Conservation (phyloP, 2,888 invertebrate species). For the Andrena minutula region DNA sequence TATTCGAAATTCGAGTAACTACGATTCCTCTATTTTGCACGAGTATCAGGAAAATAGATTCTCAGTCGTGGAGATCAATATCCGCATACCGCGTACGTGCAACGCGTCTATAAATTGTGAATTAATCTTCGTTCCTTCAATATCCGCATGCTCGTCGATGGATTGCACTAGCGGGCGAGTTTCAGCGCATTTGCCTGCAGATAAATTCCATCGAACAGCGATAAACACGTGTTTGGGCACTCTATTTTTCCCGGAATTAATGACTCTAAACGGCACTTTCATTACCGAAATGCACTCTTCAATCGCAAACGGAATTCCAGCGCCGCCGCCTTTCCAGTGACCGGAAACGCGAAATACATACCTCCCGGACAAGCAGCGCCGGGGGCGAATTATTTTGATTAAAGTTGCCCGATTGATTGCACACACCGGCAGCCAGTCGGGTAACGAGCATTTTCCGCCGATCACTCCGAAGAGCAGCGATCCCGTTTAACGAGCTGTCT, state of each 20-base stretch:
- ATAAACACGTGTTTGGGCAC: neutral
- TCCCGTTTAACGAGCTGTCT: slow-evolving; percentile 16
- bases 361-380: neutral
- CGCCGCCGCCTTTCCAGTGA: slow-evolving; percentile 1
- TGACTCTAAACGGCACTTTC: slow-evolving; percentile 10
- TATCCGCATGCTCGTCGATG: slow-evolving; percentile 2
- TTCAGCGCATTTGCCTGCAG: slow-evolving; percentile 3
- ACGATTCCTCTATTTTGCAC: too few species aligned
- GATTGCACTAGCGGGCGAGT: neutral
- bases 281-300: slow-evolving; percentile 18
- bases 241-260: slow-evolving; percentile 24
- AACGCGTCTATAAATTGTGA: neutral
- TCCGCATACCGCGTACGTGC: too few species aligned
- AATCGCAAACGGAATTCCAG: slow-evolving; percentile 9
- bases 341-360: slow-evolving; percentile 5
- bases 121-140: slow-evolving; percentile 9
- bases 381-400: slow-evolving; percentile 37
- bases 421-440: neutral
- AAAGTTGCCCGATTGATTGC: slow-evolving; percentile 17
- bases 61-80: too few species aligned
- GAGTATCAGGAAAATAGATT: too few species aligned
- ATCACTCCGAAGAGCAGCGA: neutral
- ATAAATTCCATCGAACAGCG: slow-evolving; percentile 22
- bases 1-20: too few species aligned
- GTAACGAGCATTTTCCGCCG: slow-evolving; percentile 19